A percentile compares a stretch with the other conserved stretches of the same genome.
phyloP scores from a whole-genome alignment of 2,888 invertebrate species.

The Oligia strigilis region DNA sequence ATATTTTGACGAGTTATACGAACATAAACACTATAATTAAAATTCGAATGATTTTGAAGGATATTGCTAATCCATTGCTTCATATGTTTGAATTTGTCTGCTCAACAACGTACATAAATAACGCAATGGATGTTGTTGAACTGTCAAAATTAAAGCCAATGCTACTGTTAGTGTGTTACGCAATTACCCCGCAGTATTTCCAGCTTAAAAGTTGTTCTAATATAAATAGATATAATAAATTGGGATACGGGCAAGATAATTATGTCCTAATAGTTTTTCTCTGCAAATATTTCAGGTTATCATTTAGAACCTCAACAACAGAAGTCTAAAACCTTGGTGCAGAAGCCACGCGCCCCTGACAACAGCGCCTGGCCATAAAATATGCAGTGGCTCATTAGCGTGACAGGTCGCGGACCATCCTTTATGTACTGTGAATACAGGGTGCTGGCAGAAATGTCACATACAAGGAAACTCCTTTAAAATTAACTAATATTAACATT shows the following conservation, averaged over 20 bases:
- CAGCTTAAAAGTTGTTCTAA: too few species aligned
- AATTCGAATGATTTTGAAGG: too few species aligned
- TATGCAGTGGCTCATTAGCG: constrained; percentile 54
- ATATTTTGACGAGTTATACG: too few species aligned
- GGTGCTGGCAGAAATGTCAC: background rate
- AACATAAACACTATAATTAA: too few species aligned
- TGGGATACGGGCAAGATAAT: too few species aligned
- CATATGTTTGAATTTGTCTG: background rate
- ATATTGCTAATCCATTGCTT: background rate
- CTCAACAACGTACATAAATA: too few species aligned
- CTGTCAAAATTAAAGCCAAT: too few species aligned
- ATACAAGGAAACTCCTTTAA: background rate
- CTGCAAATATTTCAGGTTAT: background rate
- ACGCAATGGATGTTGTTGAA: too few species aligned
- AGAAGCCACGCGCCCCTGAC: constrained; percentile 24
- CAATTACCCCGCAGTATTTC: too few species aligned
- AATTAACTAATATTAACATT: background rate
- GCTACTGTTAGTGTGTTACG: too few species aligned
- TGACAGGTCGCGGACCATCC: constrained; percentile 33
- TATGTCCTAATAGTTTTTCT: background rate
- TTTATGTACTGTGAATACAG: constrained; percentile 10
- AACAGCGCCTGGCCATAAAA: constrained; percentile 42
- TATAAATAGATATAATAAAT: too few species aligned
- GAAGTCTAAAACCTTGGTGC: background rate
- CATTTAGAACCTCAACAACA: background rate